A percentile compares a stretch with the other conserved stretches of the same genome.
Conservation (phyloP, 1,140 invertebrate genomes). For the Drosophila kurseongensis region DNA sequence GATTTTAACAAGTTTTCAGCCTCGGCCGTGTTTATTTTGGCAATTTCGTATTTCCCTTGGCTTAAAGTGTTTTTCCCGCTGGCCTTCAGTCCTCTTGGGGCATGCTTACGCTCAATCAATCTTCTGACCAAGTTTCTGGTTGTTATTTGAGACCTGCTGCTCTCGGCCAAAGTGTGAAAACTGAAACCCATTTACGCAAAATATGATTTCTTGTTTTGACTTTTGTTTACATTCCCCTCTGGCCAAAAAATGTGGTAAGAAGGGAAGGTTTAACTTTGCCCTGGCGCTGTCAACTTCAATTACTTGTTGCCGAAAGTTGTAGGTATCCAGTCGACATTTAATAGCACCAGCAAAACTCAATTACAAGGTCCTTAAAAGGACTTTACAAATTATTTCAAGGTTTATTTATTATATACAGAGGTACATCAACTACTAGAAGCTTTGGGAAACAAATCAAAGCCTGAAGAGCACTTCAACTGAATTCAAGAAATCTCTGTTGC, state of each 20-base stretch:
- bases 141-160: conserved; percentile 31
- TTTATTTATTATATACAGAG: not conserved
- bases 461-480: not conserved
- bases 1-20: conserved; percentile 63
- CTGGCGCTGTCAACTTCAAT: conserved; percentile 45
- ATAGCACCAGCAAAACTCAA: conserved; percentile 44
- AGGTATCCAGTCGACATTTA: conserved; percentile 18
- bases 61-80: conserved; percentile 34
- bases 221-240: conserved; percentile 43
- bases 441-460: conserved; percentile 4
- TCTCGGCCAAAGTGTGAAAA: conserved; percentile 56
- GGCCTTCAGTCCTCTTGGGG: conserved; percentile 19
- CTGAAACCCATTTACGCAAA: conserved; percentile 64
- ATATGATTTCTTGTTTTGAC: conserved; percentile 57
- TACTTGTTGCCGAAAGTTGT: conserved; percentile 19
- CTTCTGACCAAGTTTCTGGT: conserved; percentile 43
- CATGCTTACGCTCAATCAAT: conserved; percentile 57
- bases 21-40: conserved; percentile 35
- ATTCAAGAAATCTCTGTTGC: conserved; percentile 2
- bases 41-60: conserved; percentile 39
- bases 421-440: not conserved
- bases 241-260: not conserved
- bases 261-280: conserved; percentile 5
- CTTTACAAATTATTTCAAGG: conserved; percentile 1
- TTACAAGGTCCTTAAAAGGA: conserved; percentile 34